A percentile compares a stretch with the other conserved stretches of the same genome.
Conservation (phyloP, 1,140 invertebrate species). For the Ctenoplectra terminalis region DNA sequence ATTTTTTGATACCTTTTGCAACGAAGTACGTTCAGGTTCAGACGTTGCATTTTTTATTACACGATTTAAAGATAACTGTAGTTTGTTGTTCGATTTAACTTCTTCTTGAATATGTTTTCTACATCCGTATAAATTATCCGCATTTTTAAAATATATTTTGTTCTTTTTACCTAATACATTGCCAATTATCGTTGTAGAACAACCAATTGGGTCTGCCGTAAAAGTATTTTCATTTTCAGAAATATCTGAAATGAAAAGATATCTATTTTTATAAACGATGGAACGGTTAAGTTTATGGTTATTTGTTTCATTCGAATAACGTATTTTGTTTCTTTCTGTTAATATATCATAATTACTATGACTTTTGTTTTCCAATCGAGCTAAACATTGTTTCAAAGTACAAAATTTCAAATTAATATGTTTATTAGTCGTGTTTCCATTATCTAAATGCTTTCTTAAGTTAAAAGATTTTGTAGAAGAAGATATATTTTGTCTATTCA, state of each 20-base stretch:
- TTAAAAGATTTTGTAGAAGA: constrained; percentile 58
- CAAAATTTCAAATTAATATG: neutral
- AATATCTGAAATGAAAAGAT: neutral
- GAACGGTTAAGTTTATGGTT: neutral
- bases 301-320: neutral
- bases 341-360: constrained; percentile 46
- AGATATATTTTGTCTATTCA: constrained; percentile 11
- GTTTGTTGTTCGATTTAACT: neutral
- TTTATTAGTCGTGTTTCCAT: neutral
- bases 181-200: constrained; percentile 71
- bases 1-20: neutral
- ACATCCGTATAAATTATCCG: constrained; percentile 24
- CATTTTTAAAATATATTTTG: neutral
- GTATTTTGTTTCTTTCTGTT: constrained; percentile 35
- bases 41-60: neutral
- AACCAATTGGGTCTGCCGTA: constrained; percentile 58
- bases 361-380: neutral
- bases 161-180: neutral
- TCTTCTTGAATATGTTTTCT: neutral
- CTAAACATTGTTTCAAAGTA: neutral
- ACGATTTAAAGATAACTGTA: neutral
- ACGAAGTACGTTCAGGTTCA: no score
- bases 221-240: constrained; percentile 32
- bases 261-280: neutral
- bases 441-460: neutral